Evolutionary conservation across 2,888 invertebrate species (phyloP), one percentile per base, ranked within the genome.

Genomic region (Acanthosepion esculentum): DNA sequence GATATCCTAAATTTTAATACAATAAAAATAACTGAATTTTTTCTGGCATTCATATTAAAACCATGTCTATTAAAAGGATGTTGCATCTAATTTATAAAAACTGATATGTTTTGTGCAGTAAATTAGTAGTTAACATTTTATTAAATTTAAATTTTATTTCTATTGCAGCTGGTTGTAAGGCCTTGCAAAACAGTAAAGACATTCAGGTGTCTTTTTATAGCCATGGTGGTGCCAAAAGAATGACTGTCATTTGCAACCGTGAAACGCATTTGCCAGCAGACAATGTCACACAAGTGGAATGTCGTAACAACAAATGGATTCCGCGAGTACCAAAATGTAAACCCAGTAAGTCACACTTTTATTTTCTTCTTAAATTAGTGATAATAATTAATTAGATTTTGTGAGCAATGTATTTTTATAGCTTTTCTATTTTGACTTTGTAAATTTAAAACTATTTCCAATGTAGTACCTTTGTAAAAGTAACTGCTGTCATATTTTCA

Each of bases 211-310:
- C 93, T 26, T 7, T 93, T 7, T 15, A 50, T 26, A 53, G 29
- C 10, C 10, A n/a, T 50, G 50, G 18, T n/a, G 93, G 50, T 53
- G 1, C 53, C 48, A 48, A 48, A 48, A 18, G 8, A 3, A 93
- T 93, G 93, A 48, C 23, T 0, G 33, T 93, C 26, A 33, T 33
- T n/a, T 93, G 93, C 48, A 53, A 93, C 29, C 2, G 15, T n/a
- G 53, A 29, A 18, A 93, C 93, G 0, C 93, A 93, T 93, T 18
- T 53, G 18, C 93, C 93, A 53, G 93, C 93, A 29, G 53, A 93
- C 53, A 93, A 93, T 93, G 53, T 93, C 93, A 93, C 93, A 26
- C n/a, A 93, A 20, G 93, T 93, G 29, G 53, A n/a, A 93, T 93
- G 93, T 93, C 93, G 18, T 10, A 48, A 48, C 48, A 50, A 93